Evolutionary conservation across 2,888 invertebrate genomes (phyloP).

Genomic region (Hypena proboscidalis): DNA sequence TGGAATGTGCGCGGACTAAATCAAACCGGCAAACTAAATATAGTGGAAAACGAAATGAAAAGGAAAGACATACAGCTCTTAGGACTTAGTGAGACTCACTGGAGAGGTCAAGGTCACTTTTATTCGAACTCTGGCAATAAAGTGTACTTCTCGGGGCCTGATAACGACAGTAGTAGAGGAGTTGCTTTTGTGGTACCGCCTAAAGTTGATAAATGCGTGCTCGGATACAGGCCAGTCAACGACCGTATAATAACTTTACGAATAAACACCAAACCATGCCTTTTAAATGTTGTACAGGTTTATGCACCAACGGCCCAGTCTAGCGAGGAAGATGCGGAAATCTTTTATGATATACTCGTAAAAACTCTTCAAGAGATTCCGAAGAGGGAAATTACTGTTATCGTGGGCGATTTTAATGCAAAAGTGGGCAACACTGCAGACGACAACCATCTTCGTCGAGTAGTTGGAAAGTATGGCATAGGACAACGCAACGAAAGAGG

Average conservation of each 20-base stretch:
- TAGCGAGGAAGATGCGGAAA: conserved; percentile 15
- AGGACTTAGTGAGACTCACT: neutral
- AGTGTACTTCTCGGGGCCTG: no score
- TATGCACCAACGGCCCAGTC: conserved; percentile 23
- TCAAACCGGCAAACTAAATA: neutral
- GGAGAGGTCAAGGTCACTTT: neutral
- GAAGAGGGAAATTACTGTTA: conserved; percentile 12
- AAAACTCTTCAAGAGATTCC: conserved; percentile 8
- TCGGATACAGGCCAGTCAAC: neutral
- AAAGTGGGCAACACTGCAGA: conserved; percentile 17
- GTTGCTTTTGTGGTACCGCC: conserved; percentile 1
- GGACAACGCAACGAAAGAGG: conserved; percentile 28
- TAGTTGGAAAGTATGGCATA: conserved; percentile 21
- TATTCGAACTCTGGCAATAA: no score
- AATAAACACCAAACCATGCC: conserved; percentile 9
- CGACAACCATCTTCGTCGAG: conserved; percentile 2
- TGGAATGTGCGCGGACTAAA: no score
- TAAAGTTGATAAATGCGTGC: no score
- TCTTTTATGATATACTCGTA: conserved; percentile 11
- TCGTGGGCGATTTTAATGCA: conserved; percentile 23
- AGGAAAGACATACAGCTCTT: neutral
- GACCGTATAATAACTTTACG: no score
- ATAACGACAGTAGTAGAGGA: neutral
- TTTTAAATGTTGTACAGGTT: conserved; percentile 20
- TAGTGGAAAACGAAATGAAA: neutral